Conservation (phyloP, 2,888 invertebrate genomes). For the Hoplodrina ambigua region DNA sequence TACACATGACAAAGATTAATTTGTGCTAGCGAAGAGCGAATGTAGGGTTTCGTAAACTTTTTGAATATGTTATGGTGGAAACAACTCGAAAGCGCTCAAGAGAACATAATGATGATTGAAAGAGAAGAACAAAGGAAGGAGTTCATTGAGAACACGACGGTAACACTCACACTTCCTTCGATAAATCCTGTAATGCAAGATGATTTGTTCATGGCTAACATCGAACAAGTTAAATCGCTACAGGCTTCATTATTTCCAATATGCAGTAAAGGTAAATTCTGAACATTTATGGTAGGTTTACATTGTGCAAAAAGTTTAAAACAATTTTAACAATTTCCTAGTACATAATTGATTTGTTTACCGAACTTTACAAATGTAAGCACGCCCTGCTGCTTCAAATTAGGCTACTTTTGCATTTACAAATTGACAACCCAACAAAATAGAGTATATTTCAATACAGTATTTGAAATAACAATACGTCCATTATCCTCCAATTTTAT, state of each 20-base stretch:
- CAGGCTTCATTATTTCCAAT: slow-evolving; percentile 93
- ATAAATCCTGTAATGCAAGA: slow-evolving; percentile 83
- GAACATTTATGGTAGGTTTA: slow-evolving; percentile 28
- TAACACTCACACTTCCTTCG: slow-evolving; percentile 80
- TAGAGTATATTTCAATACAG: neutral
- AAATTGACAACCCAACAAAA: neutral
- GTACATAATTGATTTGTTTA: neutral
- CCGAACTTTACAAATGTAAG: slow-evolving; percentile 7
- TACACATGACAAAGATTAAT: slow-evolving; percentile 71
- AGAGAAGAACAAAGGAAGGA: slow-evolving; percentile 82
- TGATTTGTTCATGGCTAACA: slow-evolving; percentile 82
- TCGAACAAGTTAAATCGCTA: slow-evolving; percentile 91
- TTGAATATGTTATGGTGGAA: slow-evolving; percentile 89
- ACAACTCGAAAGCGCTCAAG: slow-evolving; percentile 82
- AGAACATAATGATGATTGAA: slow-evolving; percentile 83
- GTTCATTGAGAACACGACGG: slow-evolving; percentile 80
- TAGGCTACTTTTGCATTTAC: neutral
- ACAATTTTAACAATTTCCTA: neutral
- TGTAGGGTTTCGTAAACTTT: slow-evolving; percentile 66
- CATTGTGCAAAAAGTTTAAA: neutral
- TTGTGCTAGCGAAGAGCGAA: slow-evolving; percentile 69
- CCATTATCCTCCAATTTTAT: neutral
- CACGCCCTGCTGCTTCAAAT: neutral
- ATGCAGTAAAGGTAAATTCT: slow-evolving; percentile 86
- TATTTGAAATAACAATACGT: slow-evolving; percentile 13